Conservation (phyloP, 2,113 vertebrate species). For the Clarias macrocephalus region DNA sequence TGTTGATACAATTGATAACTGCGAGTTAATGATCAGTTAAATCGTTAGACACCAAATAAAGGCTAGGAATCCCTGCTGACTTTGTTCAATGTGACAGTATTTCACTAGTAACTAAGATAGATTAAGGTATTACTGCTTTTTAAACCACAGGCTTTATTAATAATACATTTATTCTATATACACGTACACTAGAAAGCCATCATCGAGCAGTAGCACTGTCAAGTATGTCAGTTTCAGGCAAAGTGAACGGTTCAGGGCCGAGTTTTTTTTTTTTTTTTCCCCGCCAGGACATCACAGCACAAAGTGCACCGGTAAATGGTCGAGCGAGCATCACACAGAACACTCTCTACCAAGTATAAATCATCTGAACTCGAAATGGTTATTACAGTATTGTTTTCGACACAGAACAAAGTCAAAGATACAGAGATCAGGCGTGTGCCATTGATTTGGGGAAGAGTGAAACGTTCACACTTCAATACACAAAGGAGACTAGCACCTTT, state of each 20-base stretch:
- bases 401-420: conserved; percentile 44
- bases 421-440: conserved; percentile 2
- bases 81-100: conserved; percentile 46
- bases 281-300: neutral
- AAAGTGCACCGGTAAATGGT: neutral
- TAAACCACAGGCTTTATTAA: conserved; percentile 56
- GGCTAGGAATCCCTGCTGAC: conserved; percentile 46
- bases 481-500: conserved; percentile 46
- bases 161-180: conserved; percentile 56
- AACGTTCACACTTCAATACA: neutral
- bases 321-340: neutral
- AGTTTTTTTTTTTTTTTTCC: neutral
- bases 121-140: conserved; percentile 48
- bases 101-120: conserved; percentile 42
- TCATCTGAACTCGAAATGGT: conserved; percentile 7
- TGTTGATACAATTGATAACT: conserved; percentile 7
- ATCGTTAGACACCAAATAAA: conserved; percentile 8
- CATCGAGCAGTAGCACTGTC: conserved; percentile 52
- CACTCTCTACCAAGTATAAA: neutral
- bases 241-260: conserved; percentile 37
- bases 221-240: conserved; percentile 55
- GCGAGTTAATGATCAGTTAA: conserved; percentile 17
- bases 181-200: conserved; percentile 55
- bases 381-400: conserved; percentile 26
- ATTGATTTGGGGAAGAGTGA: neutral